Evolutionary conservation across 1,140 invertebrate genomes (phyloP), one percentile per base, ranked within the genome.

Genomic region (Trissolcus basalis): DNA sequence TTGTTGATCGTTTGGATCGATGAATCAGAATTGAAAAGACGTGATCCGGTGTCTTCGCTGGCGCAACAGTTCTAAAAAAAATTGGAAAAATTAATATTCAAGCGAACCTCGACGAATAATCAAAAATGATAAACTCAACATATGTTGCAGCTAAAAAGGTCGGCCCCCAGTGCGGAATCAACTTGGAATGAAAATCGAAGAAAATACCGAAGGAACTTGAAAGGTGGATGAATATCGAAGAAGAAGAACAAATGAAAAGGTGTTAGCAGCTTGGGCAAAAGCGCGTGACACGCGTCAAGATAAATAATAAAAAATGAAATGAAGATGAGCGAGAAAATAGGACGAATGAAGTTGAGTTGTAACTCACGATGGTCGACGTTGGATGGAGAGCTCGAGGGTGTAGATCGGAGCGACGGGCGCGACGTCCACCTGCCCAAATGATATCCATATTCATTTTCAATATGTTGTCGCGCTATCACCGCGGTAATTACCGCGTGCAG

Each of bases 1-100:
- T 88, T 89, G 80, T 86, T 89, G 87, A 87, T 84, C 87, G 86
- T 85, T 82, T 36, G 87, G 87, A 87, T 87, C 87, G 87, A 87
- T 87, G 80, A 55, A 88, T 84, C 83, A 82, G 79, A 80, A 77
- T 73, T 82, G 58, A 83, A 79, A 78, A 64, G 16, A 16, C n/a
- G 8, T 10, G 11, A 35, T 9, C 5, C 19, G 10, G 0, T 53
- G 16, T 43, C 15, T 13, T 13, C 49, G 39, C n/a, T 39, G 9
- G 3, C 1, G 9, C 36, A 39, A 3, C 9, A 39, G 9, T 39
- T 39, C n/a, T n/a, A 36, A 19, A 11, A 51, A 51, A 12, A 51
- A 48, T 19, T 19, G 45, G 19, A 48, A 48, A 48, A 3, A 44
- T 3, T 44, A 19, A 48, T 19, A 19, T 27, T 27, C 6, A 9